phyloP scores from a whole-genome alignment of 2,888 invertebrate genomes.

The Chaetogeoica ovagalla region DNA sequence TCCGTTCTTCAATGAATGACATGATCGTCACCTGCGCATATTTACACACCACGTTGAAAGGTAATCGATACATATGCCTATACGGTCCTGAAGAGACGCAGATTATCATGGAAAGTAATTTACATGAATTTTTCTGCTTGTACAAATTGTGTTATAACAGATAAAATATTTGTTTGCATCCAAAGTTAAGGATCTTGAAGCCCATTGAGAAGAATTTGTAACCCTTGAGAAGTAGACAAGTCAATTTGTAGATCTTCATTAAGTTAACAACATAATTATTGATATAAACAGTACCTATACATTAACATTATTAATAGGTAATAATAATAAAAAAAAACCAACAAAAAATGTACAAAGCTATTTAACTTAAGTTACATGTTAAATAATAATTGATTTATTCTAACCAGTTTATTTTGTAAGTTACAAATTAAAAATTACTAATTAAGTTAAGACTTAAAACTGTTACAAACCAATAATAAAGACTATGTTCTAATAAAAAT shows the following conservation, averaged over 20 bases:
- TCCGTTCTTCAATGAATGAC: conserved; percentile 51
- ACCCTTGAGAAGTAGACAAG: conserved; percentile 51
- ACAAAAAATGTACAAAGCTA: conserved; percentile 44
- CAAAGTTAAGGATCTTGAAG: conserved; percentile 50
- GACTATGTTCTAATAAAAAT: conserved; percentile 35
- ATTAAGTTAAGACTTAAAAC: conserved; percentile 42
- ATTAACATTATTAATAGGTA: conserved; percentile 38
- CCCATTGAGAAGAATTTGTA: conserved; percentile 50
- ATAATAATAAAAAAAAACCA: conserved; percentile 42
- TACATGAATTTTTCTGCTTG: conserved; percentile 44
- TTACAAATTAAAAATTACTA: conserved; percentile 49
- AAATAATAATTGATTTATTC: conserved; percentile 33
- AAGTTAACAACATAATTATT: conserved; percentile 45
- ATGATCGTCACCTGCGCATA: conserved; percentile 52
- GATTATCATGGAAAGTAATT: conserved; percentile 48
- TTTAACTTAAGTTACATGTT: conserved; percentile 48
- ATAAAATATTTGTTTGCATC: conserved; percentile 46
- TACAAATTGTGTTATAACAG: conserved; percentile 44
- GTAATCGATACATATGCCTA: conserved; percentile 53
- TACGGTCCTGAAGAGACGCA: conserved; percentile 53
- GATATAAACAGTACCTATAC: conserved; percentile 37
- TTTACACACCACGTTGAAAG: conserved; percentile 52
- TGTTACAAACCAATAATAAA: conserved; percentile 41
- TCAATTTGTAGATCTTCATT: conserved; percentile 51
- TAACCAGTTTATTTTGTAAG: conserved; percentile 37